Conservation (phyloP, 2,797 vertebrate species). For the Chaetophractus vellerosus region DNA sequence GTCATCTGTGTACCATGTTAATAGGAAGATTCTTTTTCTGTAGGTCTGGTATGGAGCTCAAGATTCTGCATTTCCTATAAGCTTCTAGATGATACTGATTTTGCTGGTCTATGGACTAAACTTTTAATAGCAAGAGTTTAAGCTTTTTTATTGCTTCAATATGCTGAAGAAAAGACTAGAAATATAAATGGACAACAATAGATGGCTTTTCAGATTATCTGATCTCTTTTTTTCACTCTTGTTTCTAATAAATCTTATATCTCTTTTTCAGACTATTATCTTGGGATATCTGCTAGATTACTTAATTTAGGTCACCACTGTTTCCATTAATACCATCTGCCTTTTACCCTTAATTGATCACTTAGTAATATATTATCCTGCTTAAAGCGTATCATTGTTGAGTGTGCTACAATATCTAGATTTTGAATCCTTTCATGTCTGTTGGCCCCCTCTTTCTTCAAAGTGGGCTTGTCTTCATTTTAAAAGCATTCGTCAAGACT, state of each 20-base stretch:
- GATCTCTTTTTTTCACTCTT: neutral
- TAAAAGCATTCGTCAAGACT: neutral
- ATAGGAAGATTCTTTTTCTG: neutral
- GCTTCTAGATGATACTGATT: neutral
- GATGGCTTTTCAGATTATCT: conserved; percentile 67
- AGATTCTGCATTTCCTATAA: neutral
- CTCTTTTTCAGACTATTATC: conserved; percentile 68
- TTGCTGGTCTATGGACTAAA: neutral
- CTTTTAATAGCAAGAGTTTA: neutral
- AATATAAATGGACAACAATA: conserved; percentile 69
- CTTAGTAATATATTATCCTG: neutral
- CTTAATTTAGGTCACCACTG: conserved; percentile 67
- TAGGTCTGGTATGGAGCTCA: neutral
- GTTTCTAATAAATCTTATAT: conserved; percentile 61
- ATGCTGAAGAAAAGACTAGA: conserved; percentile 63
- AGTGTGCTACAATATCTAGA: conserved; percentile 66
- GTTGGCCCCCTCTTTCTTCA: conserved; percentile 32
- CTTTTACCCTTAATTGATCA: conserved; percentile 53
- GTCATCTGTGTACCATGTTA: neutral
- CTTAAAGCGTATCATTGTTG: neutral
- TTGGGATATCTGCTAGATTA: conserved; percentile 74
- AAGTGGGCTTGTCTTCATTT: neutral
- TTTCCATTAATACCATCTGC: conserved; percentile 64
- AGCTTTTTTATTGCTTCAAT: conserved; percentile 66
- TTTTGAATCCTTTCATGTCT: conserved; percentile 70